phyloP scores from a whole-genome alignment of 2,113 vertebrate genomes.

The Seriola aureovittata region DNA sequence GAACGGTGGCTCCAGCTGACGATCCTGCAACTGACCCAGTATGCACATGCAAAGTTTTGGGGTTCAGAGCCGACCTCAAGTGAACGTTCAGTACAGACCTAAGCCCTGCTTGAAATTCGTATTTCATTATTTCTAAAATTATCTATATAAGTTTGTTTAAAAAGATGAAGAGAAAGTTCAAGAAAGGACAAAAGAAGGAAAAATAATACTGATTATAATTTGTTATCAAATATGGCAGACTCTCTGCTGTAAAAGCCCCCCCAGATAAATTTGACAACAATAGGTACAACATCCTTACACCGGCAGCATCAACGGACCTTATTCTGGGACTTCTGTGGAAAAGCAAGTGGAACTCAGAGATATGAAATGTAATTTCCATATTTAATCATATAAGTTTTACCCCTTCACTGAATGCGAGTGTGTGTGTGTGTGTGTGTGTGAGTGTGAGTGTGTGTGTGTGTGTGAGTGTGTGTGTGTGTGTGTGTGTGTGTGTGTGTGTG shows the following conservation, averaged over 20 bases:
- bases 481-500: background rate
- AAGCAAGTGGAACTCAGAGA: constrained; percentile 24
- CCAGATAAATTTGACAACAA: constrained; percentile 16
- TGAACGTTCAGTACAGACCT: no score
- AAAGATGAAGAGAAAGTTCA: background rate
- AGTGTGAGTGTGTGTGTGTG: background rate
- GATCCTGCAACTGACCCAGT: background rate
- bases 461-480: background rate
- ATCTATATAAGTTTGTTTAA: background rate
- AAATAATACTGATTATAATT: background rate
- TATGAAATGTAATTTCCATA: constrained; percentile 49
- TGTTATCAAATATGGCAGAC: background rate
- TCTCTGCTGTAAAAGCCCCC: constrained; percentile 4
- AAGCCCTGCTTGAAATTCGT: no score
- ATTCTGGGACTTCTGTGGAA: background rate
- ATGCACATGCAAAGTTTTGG: background rate
- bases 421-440: background rate
- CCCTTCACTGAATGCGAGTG: constrained; percentile 12
- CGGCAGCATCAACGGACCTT: background rate
- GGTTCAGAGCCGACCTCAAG: no score
- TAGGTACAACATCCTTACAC: background rate
- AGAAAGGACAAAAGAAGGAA: no score
- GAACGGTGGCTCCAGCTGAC: background rate
- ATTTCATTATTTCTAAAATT: background rate
- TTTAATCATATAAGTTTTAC: constrained; percentile 27